phyloP scores from a whole-genome alignment of 2,888 invertebrate genomes.

The Eupithecia subfuscata region DNA sequence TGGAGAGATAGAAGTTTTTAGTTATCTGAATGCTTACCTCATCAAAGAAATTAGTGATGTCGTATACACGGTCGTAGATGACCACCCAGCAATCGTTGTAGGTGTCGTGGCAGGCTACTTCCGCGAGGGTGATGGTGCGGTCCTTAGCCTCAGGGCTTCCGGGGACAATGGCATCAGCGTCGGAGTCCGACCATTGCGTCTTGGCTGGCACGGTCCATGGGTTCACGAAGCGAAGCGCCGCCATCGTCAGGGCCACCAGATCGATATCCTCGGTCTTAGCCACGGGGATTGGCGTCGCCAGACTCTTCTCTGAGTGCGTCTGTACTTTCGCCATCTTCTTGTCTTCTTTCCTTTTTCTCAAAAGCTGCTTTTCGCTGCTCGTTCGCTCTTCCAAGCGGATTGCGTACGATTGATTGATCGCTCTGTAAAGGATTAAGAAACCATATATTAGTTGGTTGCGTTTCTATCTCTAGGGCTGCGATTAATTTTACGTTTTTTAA shows the following conservation, averaged over 20 bases:
- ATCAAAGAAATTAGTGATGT: constrained; percentile 89
- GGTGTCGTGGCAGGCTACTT: constrained; percentile 90
- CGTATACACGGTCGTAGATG: constrained; percentile 94
- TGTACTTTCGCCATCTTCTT: constrained; percentile 74
- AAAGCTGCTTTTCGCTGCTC: constrained; percentile 29
- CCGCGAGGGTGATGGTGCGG: constrained; percentile 86
- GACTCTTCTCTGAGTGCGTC: constrained; percentile 65
- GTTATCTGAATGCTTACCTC: constrained; percentile 85
- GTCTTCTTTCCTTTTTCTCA: constrained; percentile 29
- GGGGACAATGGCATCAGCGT: constrained; percentile 51
- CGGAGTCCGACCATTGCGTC: constrained; percentile 54
- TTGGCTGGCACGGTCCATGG: constrained; percentile 70
- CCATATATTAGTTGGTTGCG: constrained; percentile 58
- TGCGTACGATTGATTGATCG: constrained; percentile 58
- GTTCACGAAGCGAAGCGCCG: constrained; percentile 76
- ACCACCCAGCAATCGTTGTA: constrained; percentile 92
- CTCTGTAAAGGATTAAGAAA: constrained; percentile 71
- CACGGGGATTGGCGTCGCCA: constrained; percentile 63
- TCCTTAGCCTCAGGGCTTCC: constrained; percentile 71
- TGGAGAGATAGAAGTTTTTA: too few relatives aligned
- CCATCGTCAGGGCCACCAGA: constrained; percentile 76
- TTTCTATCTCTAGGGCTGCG: constrained; percentile 45
- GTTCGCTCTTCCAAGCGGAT: constrained; percentile 52
- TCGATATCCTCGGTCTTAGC: constrained; percentile 69
- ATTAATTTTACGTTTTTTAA: constrained; percentile 25